A percentile compares a stretch with the other conserved stretches of the same genome.
phyloP scores from a whole-genome alignment of 2,888 invertebrate species.

The Mactromeris polynyma region DNA sequence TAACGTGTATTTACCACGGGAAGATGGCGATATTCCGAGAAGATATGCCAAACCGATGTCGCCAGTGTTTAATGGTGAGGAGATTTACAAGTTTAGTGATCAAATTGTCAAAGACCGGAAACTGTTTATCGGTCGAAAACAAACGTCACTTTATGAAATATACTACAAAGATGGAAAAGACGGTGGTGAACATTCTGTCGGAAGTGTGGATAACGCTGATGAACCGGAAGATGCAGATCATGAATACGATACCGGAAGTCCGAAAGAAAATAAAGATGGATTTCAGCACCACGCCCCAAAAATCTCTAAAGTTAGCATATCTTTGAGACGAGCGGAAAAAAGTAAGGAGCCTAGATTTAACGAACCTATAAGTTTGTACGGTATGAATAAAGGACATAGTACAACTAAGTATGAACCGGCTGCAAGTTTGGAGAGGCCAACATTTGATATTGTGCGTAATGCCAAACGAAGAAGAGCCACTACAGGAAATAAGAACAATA shows the following conservation, averaged over 20 bases:
- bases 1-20: conserved; percentile 73
- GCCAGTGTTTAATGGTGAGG: conserved; percentile 68
- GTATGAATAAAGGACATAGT: conserved; percentile 52
- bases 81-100: conserved; percentile 78
- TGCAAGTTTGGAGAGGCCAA: conserved; percentile 34
- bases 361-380: conserved; percentile 77
- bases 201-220: neutral
- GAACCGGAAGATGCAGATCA: conserved; percentile 29
- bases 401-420: conserved; percentile 35
- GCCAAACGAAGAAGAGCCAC: neutral
- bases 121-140: conserved; percentile 73
- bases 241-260: neutral
- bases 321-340: conserved; percentile 54
- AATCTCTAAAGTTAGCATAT: conserved; percentile 70
- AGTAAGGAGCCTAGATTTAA: conserved; percentile 70
- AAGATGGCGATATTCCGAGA: conserved; percentile 65
- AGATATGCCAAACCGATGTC: conserved; percentile 61
- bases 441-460: conserved; percentile 30
- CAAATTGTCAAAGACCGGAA: conserved; percentile 76
- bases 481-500: conserved; percentile 19
- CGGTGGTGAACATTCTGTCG: conserved; percentile 27
- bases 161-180: conserved; percentile 64
- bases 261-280: conserved; percentile 3
- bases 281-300: conserved; percentile 22
- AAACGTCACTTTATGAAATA: conserved; percentile 67